Evolutionary conservation across 2,888 invertebrate species (phyloP).

Genomic region (Dolichomitus sp.): DNA sequence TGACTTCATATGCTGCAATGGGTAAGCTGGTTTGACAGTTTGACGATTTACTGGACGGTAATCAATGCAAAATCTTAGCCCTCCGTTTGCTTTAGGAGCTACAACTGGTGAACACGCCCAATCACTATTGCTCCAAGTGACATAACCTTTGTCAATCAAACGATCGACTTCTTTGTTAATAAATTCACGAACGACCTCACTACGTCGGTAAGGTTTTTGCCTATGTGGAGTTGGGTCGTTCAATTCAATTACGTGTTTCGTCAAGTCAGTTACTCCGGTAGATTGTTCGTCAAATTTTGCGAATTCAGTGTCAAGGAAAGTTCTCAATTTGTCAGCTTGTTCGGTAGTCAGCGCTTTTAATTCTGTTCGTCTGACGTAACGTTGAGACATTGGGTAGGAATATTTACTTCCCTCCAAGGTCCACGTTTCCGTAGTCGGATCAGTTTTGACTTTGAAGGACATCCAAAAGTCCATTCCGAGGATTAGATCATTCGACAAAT

Average conservation of each 20-base stretch:
- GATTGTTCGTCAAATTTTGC: background rate
- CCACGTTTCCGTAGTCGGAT: background rate
- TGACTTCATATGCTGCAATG: background rate
- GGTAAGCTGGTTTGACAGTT: background rate
- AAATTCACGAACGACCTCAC: too few relatives aligned
- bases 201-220: too few relatives aligned
- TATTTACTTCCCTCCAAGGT: background rate
- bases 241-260: background rate
- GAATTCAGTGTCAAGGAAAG: too few relatives aligned
- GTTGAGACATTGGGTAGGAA: background rate
- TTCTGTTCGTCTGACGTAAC: background rate
- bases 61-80: background rate
- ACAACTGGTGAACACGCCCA: too few relatives aligned
- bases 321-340: background rate
- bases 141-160: background rate
- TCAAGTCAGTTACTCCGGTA: background rate
- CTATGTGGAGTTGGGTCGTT: background rate
- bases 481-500: background rate
- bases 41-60: too few relatives aligned
- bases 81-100: too few relatives aligned
- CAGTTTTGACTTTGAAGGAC: too few relatives aligned
- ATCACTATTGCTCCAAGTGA: background rate
- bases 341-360: background rate
- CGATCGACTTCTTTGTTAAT: too few relatives aligned
- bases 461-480: background rate